phyloP scores from a whole-genome alignment of 2,888 invertebrate species.

The Sarcophaga caerulescens region DNA sequence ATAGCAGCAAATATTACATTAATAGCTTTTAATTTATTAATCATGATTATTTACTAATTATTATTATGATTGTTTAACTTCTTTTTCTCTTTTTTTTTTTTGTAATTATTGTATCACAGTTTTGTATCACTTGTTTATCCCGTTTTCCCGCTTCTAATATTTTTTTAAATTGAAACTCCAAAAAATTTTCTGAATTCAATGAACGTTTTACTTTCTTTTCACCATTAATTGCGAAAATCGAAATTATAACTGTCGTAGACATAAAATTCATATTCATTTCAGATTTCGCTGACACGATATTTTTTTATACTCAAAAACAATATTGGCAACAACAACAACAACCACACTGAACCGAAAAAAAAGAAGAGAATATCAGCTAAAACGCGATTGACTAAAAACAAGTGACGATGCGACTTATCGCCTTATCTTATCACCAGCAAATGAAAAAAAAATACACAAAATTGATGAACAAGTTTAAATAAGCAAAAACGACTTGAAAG shows the following conservation, averaged over 20 bases:
- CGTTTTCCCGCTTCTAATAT: not conserved
- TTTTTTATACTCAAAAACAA: conserved; percentile 42
- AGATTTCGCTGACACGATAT: not conserved
- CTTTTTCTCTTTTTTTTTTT: not conserved
- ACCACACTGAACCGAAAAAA: not conserved
- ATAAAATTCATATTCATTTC: conserved; percentile 20
- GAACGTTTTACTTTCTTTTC: not conserved
- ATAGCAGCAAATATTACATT: not conserved
- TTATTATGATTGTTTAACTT: no score
- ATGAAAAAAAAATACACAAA: conserved; percentile 4
- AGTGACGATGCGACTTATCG: conserved; percentile 62
- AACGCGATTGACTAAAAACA: conserved; percentile 58
- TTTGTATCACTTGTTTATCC: no score
- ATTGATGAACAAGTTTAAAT: not conserved
- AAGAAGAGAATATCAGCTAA: conserved; percentile 16
- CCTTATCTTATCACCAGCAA: conserved; percentile 53
- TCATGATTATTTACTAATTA: conserved; percentile 26
- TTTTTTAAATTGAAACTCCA: no score
- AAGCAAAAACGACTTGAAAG: not conserved
- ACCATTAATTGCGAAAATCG: conserved; percentile 33
- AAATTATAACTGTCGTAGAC: conserved; percentile 36
- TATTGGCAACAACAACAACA: conserved; percentile 33
- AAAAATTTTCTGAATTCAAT: no score
- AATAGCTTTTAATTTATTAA: conserved; percentile 6
- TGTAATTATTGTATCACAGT: not conserved